Percentiles rank a stretch among this genome's conserved stretches.
Conservation (phyloP, 1,140 invertebrate genomes). For the Drosophila quadrilineata region DNA sequence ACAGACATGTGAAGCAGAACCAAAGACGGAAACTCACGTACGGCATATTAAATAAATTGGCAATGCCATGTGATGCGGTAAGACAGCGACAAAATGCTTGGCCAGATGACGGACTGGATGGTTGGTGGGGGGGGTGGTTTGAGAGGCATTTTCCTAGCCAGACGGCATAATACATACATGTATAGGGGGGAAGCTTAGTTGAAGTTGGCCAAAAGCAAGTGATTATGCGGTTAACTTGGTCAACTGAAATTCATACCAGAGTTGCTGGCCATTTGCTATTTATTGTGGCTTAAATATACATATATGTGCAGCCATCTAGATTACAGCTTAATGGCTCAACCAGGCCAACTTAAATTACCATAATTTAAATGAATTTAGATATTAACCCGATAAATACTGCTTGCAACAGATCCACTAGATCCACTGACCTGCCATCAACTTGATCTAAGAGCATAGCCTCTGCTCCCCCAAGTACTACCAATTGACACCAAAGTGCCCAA, state of each 20-base stretch:
- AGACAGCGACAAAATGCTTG: constrained; percentile 24
- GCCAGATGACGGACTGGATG: no score
- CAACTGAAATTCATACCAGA: not conserved
- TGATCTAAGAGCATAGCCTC: constrained; percentile 3
- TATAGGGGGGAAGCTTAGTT: no score
- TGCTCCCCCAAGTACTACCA: constrained; percentile 26
- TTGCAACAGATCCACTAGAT: constrained; percentile 5
- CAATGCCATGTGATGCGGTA: constrained; percentile 62
- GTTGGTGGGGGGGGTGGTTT: no score
- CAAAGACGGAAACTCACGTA: constrained; percentile 62
- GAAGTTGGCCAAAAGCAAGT: constrained; percentile 1
- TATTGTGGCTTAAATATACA: no score
- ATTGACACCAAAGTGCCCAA: constrained; percentile 44
- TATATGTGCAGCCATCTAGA: no score
- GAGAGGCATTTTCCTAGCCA: no score
- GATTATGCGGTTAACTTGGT: not conserved
- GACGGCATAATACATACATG: no score
- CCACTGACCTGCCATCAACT: constrained; percentile 10
- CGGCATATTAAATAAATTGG: constrained; percentile 79
- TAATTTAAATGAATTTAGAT: no score
- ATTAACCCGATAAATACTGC: no score
- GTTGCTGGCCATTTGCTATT: not conserved
- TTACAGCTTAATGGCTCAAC: no score
- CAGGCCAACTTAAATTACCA: no score
- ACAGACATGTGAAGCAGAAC: constrained; percentile 33